These are phyloP conservation scores for Sphinx pinastri DNA, from an alignment of 2,888 invertebrate genomes.

Conservation along the genomic window DNA sequence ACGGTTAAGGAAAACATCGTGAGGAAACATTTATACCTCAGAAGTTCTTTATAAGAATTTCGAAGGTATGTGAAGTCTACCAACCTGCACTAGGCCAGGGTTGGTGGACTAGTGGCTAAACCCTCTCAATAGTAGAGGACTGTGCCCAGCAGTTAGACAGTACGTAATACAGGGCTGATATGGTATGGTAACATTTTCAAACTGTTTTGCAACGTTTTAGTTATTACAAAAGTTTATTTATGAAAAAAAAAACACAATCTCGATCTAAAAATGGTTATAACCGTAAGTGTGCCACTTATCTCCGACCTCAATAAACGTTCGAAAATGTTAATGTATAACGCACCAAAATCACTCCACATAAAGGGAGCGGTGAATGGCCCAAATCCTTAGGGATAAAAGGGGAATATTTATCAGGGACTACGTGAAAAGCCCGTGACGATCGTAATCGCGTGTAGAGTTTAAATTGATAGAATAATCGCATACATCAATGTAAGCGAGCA, in stretches of 20 bases:
- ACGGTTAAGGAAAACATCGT: too few species aligned
- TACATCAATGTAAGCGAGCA: background rate
- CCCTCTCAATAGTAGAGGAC: too few species aligned
- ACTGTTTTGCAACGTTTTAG: too few species aligned
- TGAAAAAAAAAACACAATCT: background rate
- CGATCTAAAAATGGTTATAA: background rate
- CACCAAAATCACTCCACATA: slow-evolving; percentile 26
- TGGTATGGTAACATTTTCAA: too few species aligned
- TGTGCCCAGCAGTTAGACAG: too few species aligned
- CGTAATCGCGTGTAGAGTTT: slow-evolving; percentile 1
- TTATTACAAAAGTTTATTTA: too few species aligned
- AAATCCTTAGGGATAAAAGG: slow-evolving; percentile 29
- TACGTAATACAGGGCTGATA: too few species aligned
- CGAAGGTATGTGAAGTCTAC: too few species aligned
- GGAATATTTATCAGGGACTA: slow-evolving; percentile 27
- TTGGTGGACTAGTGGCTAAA: too few species aligned
- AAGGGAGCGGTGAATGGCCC: slow-evolving; percentile 26
- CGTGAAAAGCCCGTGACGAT: slow-evolving; percentile 21
- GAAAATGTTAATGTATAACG: slow-evolving; percentile 12
- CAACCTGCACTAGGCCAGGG: too few species aligned
- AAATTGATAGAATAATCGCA: slow-evolving; percentile 1
- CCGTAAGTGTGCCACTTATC: background rate
- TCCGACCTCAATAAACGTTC: slow-evolving; percentile 12
- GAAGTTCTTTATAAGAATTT: too few species aligned
- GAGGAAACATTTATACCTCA: too few species aligned